phyloP scores from a whole-genome alignment of 2,797 vertebrate genomes.

The Mus spretus region DNA sequence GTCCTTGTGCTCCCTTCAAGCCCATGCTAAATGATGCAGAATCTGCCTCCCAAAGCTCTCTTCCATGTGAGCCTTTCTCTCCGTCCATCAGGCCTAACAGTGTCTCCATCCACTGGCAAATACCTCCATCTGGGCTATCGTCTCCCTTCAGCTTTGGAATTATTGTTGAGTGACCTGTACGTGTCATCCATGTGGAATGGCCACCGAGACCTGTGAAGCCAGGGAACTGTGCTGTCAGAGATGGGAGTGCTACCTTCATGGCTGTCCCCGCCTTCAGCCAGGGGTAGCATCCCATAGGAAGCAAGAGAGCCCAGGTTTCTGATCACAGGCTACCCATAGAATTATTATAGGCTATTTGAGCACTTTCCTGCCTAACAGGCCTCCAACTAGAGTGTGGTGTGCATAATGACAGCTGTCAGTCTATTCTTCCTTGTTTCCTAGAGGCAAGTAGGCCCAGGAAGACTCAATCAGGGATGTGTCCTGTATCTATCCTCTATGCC shows the following conservation, averaged over 20 bases:
- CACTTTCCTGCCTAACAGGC: not conserved
- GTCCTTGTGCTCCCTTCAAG: not conserved
- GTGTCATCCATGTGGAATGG: not conserved
- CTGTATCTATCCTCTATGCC: not conserved
- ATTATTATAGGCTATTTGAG: not conserved
- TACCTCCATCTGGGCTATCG: not conserved
- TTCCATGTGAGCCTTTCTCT: not conserved
- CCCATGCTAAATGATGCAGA: not conserved
- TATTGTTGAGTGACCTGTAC: not conserved
- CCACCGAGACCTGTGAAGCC: not conserved
- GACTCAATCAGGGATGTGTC: not conserved
- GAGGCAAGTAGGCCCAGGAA: not conserved
- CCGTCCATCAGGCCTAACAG: not conserved
- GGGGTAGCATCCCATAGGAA: not conserved
- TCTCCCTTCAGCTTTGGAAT: not conserved
- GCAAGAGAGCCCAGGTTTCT: not conserved
- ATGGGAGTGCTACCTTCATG: not conserved
- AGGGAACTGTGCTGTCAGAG: not conserved
- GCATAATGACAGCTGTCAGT: not conserved
- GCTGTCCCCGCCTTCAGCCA: not conserved
- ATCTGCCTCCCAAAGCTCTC: not conserved
- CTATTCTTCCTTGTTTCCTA: not conserved
- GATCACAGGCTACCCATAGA: not conserved
- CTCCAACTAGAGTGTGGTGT: not conserved
- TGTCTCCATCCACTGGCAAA: accelerated